phyloP scores from a whole-genome alignment of 2,888 invertebrate species.

The Conchocele bisecta region DNA sequence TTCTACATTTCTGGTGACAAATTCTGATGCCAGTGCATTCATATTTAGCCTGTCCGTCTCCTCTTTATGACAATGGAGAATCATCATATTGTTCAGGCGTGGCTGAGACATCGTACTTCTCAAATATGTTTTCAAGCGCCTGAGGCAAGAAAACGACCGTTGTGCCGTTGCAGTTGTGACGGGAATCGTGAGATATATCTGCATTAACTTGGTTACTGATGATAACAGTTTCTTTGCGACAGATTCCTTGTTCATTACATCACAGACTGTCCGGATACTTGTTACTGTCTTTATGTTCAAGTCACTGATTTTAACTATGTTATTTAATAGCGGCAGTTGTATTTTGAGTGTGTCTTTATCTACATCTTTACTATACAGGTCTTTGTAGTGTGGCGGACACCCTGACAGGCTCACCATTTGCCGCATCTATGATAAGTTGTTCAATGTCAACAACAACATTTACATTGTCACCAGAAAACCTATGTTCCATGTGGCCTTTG shows the following conservation, averaged over 20 bases:
- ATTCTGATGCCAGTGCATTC: neutral
- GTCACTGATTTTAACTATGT: conserved; percentile 8
- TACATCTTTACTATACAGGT: conserved; percentile 19
- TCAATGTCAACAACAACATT: conserved; percentile 18
- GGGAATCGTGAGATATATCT: conserved; percentile 23
- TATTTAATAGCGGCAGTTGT: conserved; percentile 12
- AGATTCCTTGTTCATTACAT: conserved; percentile 8
- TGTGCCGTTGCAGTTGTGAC: conserved; percentile 23
- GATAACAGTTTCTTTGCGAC: conserved; percentile 9
- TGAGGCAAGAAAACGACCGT: conserved; percentile 16
- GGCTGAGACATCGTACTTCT: conserved; percentile 26
- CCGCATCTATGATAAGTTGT: conserved; percentile 18
- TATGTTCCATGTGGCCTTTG: conserved; percentile 9
- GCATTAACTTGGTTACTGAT: conserved; percentile 4
- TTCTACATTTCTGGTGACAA: conserved; percentile 7
- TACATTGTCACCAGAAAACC: conserved; percentile 19
- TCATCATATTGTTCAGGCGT: conserved; percentile 17
- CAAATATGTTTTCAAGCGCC: conserved; percentile 32
- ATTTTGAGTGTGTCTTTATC: conserved; percentile 6
- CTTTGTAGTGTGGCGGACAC: conserved; percentile 9
- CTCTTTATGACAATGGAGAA: conserved; percentile 10
- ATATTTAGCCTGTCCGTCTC: conserved; percentile 4
- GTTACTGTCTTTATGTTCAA: conserved; percentile 11
- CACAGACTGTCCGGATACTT: conserved; percentile 11
- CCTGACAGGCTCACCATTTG: conserved; percentile 11